A percentile compares a stretch with the other conserved stretches of the same genome.
These are phyloP conservation scores for Corythoichthys intestinalis DNA, from an alignment of 2,113 vertebrate genomes.

Conservation along the genomic window DNA sequence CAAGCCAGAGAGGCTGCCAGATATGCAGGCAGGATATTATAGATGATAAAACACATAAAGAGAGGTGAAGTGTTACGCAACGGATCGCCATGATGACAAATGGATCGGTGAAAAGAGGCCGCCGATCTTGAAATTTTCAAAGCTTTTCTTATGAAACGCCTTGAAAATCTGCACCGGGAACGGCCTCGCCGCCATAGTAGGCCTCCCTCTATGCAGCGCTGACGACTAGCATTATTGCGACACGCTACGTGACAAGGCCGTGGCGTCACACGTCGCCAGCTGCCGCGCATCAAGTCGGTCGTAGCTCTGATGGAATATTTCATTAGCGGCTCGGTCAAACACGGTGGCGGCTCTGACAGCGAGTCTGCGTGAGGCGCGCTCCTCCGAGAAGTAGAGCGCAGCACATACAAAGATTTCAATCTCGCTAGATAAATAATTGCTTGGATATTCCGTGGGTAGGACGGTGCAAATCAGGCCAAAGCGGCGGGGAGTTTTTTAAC, in stretches of 20 bases:
- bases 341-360: constrained; percentile 26
- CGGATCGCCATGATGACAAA: not conserved
- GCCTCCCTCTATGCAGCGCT: constrained; percentile 10
- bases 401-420: constrained; percentile 30
- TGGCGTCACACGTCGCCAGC: constrained; percentile 37
- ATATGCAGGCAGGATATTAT: not conserved
- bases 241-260: constrained; percentile 28
- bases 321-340: constrained; percentile 57
- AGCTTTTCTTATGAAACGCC: constrained; percentile 20
- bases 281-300: constrained; percentile 43
- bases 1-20: constrained; percentile 4
- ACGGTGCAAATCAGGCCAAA: constrained; percentile 25
- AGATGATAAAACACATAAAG: constrained; percentile 20
- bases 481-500: constrained; percentile 4
- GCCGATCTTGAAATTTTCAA: constrained; percentile 8
- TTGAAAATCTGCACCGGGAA: constrained; percentile 19
- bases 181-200: not conserved
- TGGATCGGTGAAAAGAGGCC: constrained; percentile 6
- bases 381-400: constrained; percentile 37
- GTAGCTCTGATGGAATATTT: constrained; percentile 54
- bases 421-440: constrained; percentile 28
- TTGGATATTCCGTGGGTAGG: constrained; percentile 23
- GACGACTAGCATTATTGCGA: constrained; percentile 29
- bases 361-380: constrained; percentile 29
- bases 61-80: not conserved